Evolutionary conservation across 2,797 vertebrate species (phyloP), one percentile per base, ranked within the genome.

Genomic region (Semaprochilodus insignis): DNA sequence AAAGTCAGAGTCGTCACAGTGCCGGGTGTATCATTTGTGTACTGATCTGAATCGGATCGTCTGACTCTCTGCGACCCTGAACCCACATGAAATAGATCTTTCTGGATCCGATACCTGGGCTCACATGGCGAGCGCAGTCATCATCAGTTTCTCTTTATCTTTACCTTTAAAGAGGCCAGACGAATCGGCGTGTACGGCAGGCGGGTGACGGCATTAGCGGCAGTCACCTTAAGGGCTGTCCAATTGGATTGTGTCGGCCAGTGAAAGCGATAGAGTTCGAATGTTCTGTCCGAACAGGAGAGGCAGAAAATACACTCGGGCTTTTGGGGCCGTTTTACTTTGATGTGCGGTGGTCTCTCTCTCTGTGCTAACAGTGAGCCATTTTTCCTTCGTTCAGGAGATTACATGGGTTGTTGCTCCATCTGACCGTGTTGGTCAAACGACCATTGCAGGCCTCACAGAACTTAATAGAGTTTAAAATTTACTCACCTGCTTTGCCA

Each of bases 331-430:
- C 90, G 91, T 85, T 91, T 90, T 72, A 80, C 82, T 83, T 93
- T 87, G 85, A 87, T 88, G 92, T 92, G 85, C 89, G 85, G 87
- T 85, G 90, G 90, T 91, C 89, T 89, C 88, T 91, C 65, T 90
- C 85, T 89, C 91, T 88, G 90, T 83, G 82, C 80, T 80, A 83
- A 83, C 76, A 83, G 89, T 89, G 83, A 84, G 36, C 89, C 89
- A 91, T 83, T 92, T 91, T 83, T 71, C 77, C 74, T 84, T 83
- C 81, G 90, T 94, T 94, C 87, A 86, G 88, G 88, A 95, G 95
- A 97, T 97, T 97, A 96, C 94, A 97, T 94, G 95, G 94, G 93
- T 94, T 95, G 92, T 93, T 96, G 93, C 94, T 91, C 93, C 92
- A 90, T 89, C 88, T 96, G 96, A 97, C 95, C 95, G 91, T 91